A percentile compares a stretch with the other conserved stretches of the same genome.
These are phyloP conservation scores for Euschistus heros DNA, from an alignment of 1,140 invertebrate genomes.

Conservation along the genomic window DNA sequence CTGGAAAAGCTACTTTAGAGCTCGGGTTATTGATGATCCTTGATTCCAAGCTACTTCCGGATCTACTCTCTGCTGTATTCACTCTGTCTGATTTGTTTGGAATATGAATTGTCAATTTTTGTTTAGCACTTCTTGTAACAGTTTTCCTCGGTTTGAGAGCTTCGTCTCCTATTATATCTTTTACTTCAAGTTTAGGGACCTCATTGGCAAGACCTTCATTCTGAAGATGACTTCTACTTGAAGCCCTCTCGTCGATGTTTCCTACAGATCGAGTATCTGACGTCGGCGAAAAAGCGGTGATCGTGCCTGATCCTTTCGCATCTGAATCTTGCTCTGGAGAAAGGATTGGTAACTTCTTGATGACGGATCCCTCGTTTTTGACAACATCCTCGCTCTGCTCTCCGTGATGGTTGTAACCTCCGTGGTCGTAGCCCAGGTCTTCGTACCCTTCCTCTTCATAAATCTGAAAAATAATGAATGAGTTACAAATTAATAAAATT, in stretches of 20 bases:
- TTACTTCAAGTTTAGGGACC: neutral
- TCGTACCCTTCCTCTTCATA: conserved; percentile 70
- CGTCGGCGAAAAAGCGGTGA: neutral
- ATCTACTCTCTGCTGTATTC: neutral
- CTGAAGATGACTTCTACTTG: neutral
- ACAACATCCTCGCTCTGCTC: conserved; percentile 33
- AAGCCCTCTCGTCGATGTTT: neutral
- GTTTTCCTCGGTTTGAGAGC: neutral
- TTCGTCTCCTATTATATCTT: neutral
- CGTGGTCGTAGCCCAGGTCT: conserved; percentile 65
- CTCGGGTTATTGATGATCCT: neutral
- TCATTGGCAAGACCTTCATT: no score
- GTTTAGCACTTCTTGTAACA: neutral
- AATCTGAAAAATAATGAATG: conserved; percentile 36
- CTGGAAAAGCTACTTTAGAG: conserved; percentile 1
- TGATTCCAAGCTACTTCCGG: neutral
- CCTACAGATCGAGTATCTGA: no score
- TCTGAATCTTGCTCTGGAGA: neutral
- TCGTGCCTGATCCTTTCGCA: neutral
- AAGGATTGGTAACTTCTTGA: neutral
- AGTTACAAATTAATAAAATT: no score
- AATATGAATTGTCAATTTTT: neutral
- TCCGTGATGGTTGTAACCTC: conserved; percentile 54
- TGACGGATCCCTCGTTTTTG: neutral
- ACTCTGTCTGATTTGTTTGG: neutral